phyloP scores from a whole-genome alignment of 2,888 invertebrate genomes.

The Melieria picta region DNA sequence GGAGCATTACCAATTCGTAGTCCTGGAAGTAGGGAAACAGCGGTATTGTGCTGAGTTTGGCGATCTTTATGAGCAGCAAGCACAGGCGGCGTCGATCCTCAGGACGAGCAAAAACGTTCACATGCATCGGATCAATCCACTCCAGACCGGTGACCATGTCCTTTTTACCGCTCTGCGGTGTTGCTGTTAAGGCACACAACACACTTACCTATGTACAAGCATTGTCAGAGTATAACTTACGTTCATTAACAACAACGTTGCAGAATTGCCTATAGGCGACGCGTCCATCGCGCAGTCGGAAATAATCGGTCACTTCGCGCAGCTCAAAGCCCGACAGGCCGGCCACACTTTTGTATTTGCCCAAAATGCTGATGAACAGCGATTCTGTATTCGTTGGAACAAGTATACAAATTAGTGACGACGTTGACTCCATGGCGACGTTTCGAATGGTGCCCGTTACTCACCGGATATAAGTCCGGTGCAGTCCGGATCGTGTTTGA shows the following conservation, averaged over 20 bases:
- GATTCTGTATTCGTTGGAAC: constrained; percentile 68
- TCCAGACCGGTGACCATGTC: constrained; percentile 70
- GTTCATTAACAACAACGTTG: constrained; percentile 71
- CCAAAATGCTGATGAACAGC: constrained; percentile 77
- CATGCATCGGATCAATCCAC: constrained; percentile 78
- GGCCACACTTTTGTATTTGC: constrained; percentile 73
- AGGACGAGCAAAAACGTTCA: constrained; percentile 72
- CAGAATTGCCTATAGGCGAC: constrained; percentile 81
- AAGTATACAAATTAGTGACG: no score
- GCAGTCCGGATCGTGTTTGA: constrained; percentile 74
- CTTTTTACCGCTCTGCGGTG: constrained; percentile 36
- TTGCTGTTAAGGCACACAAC: constrained; percentile 39
- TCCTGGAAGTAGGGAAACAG: constrained; percentile 73
- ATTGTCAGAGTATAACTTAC: constrained; percentile 45
- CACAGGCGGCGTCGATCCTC: constrained; percentile 76
- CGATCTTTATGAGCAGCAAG: constrained; percentile 79
- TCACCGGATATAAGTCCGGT: constrained; percentile 76
- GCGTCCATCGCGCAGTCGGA: constrained; percentile 81
- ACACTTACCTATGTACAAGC: no score
- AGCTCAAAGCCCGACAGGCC: constrained; percentile 80
- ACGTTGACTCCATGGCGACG: no score
- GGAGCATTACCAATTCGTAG: constrained; percentile 59
- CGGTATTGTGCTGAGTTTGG: constrained; percentile 72
- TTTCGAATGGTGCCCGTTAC: background rate
- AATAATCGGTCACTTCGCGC: constrained; percentile 79